These are phyloP conservation scores for Ruditapes philippinarum DNA, from an alignment of 1,140 invertebrate genomes.

Conservation along the genomic window DNA sequence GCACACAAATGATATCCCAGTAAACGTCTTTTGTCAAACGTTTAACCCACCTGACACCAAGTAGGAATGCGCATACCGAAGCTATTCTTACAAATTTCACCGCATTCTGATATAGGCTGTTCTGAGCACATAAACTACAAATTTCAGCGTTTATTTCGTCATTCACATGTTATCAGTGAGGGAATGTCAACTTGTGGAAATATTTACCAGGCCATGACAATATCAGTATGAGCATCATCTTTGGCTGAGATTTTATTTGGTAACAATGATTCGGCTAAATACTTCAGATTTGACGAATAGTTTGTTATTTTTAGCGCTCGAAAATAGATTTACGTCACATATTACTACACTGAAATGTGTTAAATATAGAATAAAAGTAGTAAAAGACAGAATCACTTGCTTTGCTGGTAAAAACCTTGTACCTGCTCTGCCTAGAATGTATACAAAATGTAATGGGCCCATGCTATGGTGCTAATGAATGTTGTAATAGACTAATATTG, in stretches of 20 bases:
- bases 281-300: background rate
- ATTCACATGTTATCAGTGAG: too few species aligned
- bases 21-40: too few species aligned
- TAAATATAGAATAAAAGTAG: background rate
- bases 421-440: background rate
- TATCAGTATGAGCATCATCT: background rate
- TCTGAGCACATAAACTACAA: too few species aligned
- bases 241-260: background rate
- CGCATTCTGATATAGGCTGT: too few species aligned
- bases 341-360: background rate
- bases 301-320: constrained; percentile 26
- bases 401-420: background rate
- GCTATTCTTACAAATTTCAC: too few species aligned
- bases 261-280: background rate
- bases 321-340: background rate
- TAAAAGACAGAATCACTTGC: constrained; percentile 9
- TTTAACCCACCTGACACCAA: too few species aligned
- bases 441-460: background rate
- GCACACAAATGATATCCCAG: too few species aligned
- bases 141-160: too few species aligned
- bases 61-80: too few species aligned
- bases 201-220: background rate
- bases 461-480: constrained; percentile 9
- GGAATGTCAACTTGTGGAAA: background rate
- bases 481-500: constrained; percentile 59